Conservation (phyloP, 2,888 invertebrate species). For the Tipula vernalis region DNA sequence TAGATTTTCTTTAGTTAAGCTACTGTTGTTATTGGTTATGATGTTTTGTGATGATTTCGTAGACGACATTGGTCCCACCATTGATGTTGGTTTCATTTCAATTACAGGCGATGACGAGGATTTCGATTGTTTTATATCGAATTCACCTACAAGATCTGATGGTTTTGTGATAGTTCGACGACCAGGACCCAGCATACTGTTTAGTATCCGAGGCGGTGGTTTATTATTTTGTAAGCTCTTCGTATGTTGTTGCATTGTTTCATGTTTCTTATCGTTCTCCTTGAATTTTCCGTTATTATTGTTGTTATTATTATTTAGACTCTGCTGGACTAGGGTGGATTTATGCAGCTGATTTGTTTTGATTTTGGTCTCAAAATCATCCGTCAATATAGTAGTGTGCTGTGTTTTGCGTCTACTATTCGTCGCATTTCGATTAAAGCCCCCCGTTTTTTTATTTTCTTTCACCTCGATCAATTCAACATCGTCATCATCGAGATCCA, state of each 20-base stretch:
- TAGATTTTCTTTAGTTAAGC: neutral
- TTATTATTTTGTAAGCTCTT: neutral
- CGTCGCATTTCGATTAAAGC: neutral
- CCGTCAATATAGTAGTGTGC: conserved; percentile 21
- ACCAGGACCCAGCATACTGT: conserved; percentile 28
- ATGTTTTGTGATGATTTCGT: neutral
- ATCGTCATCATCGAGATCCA: conserved; percentile 12
- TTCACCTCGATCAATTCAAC: conserved; percentile 12
- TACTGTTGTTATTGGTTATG: neutral
- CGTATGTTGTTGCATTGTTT: neutral
- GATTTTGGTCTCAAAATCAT: conserved; percentile 18
- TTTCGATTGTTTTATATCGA: neutral
- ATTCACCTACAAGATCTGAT: neutral
- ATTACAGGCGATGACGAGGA: neutral
- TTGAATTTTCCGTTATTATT: conserved; percentile 10
- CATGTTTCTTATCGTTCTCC: neutral
- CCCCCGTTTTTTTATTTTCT: neutral
- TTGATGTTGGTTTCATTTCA: neutral
- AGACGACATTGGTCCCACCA: neutral
- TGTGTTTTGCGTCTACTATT: conserved; percentile 19
- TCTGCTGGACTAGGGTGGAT: neutral
- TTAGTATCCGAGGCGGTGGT: conserved; percentile 27
- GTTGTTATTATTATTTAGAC: neutral
- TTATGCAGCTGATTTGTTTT: neutral
- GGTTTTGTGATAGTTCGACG: conserved; percentile 18